A percentile compares a stretch with the other conserved stretches of the same genome.
Evolutionary conservation across 2,797 vertebrate genomes (phyloP).

Genomic region (Numenius phaeopus): DNA sequence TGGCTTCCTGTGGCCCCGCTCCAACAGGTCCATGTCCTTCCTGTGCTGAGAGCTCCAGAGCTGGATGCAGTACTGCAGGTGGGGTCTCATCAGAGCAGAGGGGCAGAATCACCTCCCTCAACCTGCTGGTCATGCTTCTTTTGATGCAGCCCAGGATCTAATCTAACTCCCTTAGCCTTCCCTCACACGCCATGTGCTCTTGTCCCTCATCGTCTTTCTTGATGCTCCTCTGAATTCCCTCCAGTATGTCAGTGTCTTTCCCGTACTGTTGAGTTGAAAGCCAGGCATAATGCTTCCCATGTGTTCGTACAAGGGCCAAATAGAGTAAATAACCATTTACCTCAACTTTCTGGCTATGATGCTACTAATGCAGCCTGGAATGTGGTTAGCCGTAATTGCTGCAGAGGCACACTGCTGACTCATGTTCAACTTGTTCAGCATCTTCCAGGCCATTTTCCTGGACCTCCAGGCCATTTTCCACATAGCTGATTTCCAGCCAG

Average conservation of each 20-base stretch:
- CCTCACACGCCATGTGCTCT: rapidly evolving
- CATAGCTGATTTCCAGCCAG: background rate
- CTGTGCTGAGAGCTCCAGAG: background rate
- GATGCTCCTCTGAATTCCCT: background rate
- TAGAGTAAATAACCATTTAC: background rate
- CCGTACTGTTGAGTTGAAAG: background rate
- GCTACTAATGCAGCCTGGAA: background rate
- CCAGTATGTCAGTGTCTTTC: background rate
- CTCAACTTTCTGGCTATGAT: background rate
- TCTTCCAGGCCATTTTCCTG: background rate
- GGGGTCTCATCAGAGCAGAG: background rate
- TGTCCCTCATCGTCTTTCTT: background rate
- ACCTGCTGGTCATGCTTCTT: background rate
- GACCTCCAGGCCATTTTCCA: background rate
- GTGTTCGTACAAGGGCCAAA: background rate
- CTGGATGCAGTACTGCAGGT: background rate
- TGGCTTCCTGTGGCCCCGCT: background rate
- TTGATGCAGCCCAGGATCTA: background rate
- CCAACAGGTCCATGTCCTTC: background rate
- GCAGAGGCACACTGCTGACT: background rate
- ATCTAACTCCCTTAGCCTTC: background rate
- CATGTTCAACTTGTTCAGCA: rapidly evolving
- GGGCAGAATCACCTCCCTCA: background rate
- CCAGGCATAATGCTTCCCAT: background rate
- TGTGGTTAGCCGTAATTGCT: background rate